Percentiles rank a stretch among this genome's conserved stretches.
Evolutionary conservation across 64 coral and sea anemone species (phyloP).

Genomic region (Montipora efflorescens): DNA sequence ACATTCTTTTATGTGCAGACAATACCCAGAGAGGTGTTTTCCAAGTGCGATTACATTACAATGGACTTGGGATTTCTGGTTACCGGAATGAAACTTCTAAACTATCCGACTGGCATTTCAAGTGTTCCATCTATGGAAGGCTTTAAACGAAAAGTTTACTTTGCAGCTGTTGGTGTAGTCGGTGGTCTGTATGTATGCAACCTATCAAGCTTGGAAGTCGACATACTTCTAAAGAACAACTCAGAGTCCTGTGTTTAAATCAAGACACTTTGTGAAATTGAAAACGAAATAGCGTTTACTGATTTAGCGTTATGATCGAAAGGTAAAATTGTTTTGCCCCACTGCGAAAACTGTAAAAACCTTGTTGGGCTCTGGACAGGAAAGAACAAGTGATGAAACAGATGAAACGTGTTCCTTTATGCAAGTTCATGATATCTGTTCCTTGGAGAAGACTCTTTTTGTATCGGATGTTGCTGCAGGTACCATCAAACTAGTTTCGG

Average conservation of each 20-base stretch:
- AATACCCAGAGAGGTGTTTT: slow-evolving; percentile 28
- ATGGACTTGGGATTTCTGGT: slow-evolving; percentile 36
- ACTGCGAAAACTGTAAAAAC: not conserved
- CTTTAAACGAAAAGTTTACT: slow-evolving; percentile 35
- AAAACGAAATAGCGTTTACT: slow-evolving; percentile 4
- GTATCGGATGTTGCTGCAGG: too few relatives aligned
- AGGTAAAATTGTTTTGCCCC: slow-evolving; percentile 48
- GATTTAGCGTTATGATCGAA: not conserved
- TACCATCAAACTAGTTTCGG: too few relatives aligned
- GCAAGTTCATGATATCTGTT: slow-evolving; percentile 9
- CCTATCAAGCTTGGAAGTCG: not conserved
- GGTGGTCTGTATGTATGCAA: slow-evolving; percentile 1
- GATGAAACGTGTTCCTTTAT: slow-evolving; percentile 1
- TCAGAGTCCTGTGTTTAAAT: not conserved
- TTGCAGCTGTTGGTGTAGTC: slow-evolving; percentile 41
- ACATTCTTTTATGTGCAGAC: slow-evolving; percentile 44
- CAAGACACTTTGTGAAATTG: slow-evolving; percentile 34
- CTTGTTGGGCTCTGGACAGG: slow-evolving; percentile 51
- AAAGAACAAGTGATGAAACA: slow-evolving; percentile 59
- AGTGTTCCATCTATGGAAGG: slow-evolving; percentile 45
- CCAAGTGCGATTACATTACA: slow-evolving; percentile 6
- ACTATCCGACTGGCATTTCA: slow-evolving; percentile 35
- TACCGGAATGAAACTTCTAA: slow-evolving; percentile 6
- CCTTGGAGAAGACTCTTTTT: not conserved
- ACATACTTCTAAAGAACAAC: too few relatives aligned